These are phyloP conservation scores for Shargacucullia verbasci DNA, from an alignment of 2,888 invertebrate genomes.

Conservation along the genomic window DNA sequence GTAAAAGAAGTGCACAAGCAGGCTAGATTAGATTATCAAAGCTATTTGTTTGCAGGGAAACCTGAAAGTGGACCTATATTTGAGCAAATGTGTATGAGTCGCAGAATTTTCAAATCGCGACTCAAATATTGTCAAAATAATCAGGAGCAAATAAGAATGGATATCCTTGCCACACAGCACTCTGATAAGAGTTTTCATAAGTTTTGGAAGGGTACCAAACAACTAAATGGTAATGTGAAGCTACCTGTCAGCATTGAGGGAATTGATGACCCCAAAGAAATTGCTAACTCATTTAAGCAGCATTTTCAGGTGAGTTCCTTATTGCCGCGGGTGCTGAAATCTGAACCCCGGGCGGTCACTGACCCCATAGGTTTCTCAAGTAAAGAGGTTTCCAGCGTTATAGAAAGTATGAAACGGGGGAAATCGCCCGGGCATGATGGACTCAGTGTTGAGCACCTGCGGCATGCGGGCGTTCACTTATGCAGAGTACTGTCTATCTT, in stretches of 20 bases:
- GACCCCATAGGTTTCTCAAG: no score
- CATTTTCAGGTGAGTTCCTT: no score
- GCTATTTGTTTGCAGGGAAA: constrained; percentile 2
- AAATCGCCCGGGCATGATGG: not conserved
- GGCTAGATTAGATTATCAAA: constrained; percentile 2
- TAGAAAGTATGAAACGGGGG: no score
- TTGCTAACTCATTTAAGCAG: no score
- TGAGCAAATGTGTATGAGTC: constrained; percentile 2
- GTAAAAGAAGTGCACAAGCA: constrained; percentile 2
- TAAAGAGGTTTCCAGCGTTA: no score
- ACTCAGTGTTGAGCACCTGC: no score
- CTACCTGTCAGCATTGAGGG: not conserved
- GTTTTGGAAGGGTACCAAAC: constrained; percentile 5
- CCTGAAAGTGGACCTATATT: not conserved
- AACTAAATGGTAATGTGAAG: not conserved
- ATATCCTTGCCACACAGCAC: not conserved
- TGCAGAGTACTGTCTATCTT: not conserved
- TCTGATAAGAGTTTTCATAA: constrained; percentile 1
- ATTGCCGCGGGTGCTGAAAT: no score
- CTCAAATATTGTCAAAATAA: no score
- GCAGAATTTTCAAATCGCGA: no score
- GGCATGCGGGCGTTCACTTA: not conserved
- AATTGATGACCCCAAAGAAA: not conserved
- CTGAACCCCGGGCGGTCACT: no score
- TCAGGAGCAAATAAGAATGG: no score